phyloP scores from a whole-genome alignment of 2,797 vertebrate genomes.

The Clarias laeviceps region DNA sequence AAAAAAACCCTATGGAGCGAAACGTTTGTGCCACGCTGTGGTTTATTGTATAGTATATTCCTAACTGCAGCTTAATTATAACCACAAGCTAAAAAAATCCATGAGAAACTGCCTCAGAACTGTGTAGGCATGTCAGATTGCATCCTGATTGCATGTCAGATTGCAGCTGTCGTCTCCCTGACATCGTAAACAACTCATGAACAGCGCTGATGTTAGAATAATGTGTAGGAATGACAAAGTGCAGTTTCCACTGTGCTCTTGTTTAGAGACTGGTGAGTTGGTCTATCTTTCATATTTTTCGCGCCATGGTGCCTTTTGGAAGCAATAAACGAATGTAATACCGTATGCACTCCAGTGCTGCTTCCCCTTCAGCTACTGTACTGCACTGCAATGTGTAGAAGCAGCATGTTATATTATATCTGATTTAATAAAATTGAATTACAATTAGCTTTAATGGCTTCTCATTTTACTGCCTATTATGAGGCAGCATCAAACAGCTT shows the following conservation, averaged over 20 bases:
- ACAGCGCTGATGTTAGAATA: not conserved
- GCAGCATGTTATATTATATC: conserved; percentile 5
- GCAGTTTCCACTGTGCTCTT: not conserved
- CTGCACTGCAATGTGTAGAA: not conserved
- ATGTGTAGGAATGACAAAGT: conserved; percentile 8
- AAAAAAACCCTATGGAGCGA: no score
- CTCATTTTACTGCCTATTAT: not conserved
- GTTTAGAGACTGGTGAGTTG: not conserved
- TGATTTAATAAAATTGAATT: conserved; percentile 12
- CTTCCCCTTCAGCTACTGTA: not conserved
- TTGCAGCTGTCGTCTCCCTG: not conserved
- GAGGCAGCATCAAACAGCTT: not conserved
- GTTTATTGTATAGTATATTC: not conserved
- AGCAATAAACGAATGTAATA: not conserved
- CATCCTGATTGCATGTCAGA: not conserved
- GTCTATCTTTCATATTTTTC: not conserved
- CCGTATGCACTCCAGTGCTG: not conserved
- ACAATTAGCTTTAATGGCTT: conserved; percentile 22
- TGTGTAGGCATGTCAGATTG: not conserved
- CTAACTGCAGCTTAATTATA: not conserved
- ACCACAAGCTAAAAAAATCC: not conserved
- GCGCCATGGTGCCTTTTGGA: not conserved
- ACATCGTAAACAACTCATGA: not conserved
- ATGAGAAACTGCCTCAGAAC: not conserved
- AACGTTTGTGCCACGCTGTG: no score